phyloP scores from a whole-genome alignment of 1,140 invertebrate species.

The Leptopilina boulardi region DNA sequence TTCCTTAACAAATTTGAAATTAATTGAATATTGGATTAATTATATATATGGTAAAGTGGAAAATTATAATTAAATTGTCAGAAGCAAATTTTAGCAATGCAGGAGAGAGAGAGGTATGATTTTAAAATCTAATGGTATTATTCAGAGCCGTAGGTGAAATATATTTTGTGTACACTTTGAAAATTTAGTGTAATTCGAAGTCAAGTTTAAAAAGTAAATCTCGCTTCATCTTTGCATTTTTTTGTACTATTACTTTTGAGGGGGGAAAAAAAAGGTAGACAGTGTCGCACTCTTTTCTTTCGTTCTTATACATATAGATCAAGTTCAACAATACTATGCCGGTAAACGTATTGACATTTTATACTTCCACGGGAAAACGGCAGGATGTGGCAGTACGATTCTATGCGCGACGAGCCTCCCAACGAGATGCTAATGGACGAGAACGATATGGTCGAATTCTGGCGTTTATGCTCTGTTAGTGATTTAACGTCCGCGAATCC shows the following conservation, averaged over 20 bases:
- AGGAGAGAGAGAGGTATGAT: background rate
- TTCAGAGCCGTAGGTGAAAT: background rate
- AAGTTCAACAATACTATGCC: conserved; percentile 63
- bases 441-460: conserved; percentile 61
- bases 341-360: conserved; percentile 70
- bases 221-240: conserved; percentile 23
- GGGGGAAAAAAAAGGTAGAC: conserved; percentile 54
- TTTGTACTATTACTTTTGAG: conserved; percentile 56
- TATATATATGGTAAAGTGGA: too few species aligned
- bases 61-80: background rate
- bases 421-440: conserved; percentile 66
- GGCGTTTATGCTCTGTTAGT: conserved; percentile 55
- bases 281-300: conserved; percentile 22
- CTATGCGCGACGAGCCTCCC: conserved; percentile 56
- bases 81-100: background rate
- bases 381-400: conserved; percentile 62
- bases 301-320: conserved; percentile 63
- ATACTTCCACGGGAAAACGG: conserved; percentile 59
- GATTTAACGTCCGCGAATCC: conserved; percentile 53
- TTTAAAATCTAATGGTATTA: background rate
- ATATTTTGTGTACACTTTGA: background rate
- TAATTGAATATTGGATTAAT: too few species aligned
- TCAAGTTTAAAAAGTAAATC: conserved; percentile 37
- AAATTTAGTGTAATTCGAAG: background rate
- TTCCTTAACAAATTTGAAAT: too few species aligned